Evolutionary conservation across 1,140 invertebrate genomes (phyloP).

Genomic region (Sarcophaga bullata): DNA sequence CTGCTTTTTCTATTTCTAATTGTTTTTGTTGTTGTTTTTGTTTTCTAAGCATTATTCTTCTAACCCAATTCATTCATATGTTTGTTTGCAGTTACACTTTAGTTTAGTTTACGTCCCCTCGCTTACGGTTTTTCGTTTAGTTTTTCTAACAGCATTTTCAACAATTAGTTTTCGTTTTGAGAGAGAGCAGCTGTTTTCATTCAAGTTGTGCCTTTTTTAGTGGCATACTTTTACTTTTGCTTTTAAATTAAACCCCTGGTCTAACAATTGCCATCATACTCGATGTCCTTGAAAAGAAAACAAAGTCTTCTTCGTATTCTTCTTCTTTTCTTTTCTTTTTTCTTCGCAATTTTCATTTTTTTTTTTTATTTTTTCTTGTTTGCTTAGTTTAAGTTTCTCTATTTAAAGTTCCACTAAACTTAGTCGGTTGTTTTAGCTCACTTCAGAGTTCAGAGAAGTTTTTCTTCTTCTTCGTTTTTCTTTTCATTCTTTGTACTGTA

Average conservation of each 20-base stretch:
- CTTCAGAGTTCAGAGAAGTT: not conserved
- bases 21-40: too few species aligned
- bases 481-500: not conserved
- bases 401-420: constrained; percentile 7
- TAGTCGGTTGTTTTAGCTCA: constrained; percentile 4
- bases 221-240: not conserved
- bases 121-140: too few species aligned
- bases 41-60: not conserved
- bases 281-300: constrained; percentile 20
- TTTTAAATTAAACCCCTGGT: not conserved
- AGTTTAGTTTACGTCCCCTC: too few species aligned
- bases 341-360: not conserved
- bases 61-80: constrained; percentile 26
- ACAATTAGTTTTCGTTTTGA: constrained; percentile 7
- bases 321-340: not conserved
- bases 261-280: constrained; percentile 16
- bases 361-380: too few species aligned
- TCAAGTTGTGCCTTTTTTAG: not conserved
- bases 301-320: not conserved
- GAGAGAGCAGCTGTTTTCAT: constrained; percentile 12
- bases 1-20: too few species aligned
- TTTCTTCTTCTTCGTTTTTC: not conserved
- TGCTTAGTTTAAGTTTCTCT: too few species aligned
- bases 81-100: not conserved
- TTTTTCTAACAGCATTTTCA: not conserved